phyloP scores from a whole-genome alignment of 2,113 vertebrate species.

The Chaenogobius annularis region DNA sequence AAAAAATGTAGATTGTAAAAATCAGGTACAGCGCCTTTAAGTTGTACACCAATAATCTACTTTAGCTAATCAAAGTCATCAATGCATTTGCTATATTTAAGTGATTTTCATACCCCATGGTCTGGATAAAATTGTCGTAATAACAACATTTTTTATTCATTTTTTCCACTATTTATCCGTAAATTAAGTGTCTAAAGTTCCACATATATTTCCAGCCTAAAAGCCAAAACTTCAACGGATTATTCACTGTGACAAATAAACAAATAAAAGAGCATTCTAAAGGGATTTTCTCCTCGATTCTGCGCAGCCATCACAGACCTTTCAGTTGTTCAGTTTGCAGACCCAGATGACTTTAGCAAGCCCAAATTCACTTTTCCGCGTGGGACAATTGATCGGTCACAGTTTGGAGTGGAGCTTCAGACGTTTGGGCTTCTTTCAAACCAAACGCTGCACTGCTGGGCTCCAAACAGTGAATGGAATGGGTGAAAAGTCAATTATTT shows the following conservation, averaged over 20 bases:
- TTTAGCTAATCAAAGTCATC: no score
- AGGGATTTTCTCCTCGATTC: background rate
- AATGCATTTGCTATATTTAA: no score
- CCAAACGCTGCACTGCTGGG: background rate
- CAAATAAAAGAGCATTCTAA: background rate
- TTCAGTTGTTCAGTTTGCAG: slow-evolving; percentile 10
- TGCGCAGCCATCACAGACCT: slow-evolving; percentile 1
- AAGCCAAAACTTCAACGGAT: background rate
- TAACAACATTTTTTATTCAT: no score
- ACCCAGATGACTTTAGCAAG: slow-evolving; percentile 38
- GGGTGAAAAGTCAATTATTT: background rate
- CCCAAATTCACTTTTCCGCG: slow-evolving; percentile 49
- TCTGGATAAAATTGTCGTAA: no score
- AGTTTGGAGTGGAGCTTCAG: slow-evolving; percentile 36
- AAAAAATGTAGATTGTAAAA: no score
- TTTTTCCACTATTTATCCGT: no score
- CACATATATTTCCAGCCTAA: background rate
- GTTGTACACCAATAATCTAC: no score
- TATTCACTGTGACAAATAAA: background rate
- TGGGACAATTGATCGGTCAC: slow-evolving; percentile 61
- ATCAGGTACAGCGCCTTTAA: no score
- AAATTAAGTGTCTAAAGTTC: background rate
- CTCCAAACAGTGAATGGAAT: background rate
- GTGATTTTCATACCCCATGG: no score
- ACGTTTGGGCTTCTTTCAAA: background rate